Evolutionary conservation across 2,888 invertebrate genomes (phyloP).

Genomic region (Epiblema foenella): DNA sequence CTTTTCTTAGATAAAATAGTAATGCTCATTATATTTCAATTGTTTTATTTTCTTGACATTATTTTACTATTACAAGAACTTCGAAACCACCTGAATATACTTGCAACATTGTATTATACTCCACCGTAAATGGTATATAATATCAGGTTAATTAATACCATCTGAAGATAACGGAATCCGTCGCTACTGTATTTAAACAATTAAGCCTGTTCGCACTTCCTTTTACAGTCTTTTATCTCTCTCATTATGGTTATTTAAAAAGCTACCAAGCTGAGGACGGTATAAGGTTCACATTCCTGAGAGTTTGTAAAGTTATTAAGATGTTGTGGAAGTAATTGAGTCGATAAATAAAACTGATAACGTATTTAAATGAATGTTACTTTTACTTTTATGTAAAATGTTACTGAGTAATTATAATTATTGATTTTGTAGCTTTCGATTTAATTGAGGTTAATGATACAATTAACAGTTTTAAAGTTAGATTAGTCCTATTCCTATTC

Average conservation of each 20-base stretch:
- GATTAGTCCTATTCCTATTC: no score
- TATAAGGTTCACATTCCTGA: not conserved
- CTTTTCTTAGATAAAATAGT: no score
- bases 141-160: conserved; percentile 30
- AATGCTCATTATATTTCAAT: no score
- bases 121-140: conserved; percentile 3
- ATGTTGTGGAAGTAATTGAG: not conserved
- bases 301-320: not conserved
- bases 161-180: conserved; percentile 17
- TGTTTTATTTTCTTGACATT: no score
- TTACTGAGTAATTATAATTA: conserved; percentile 1
- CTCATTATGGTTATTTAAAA: not conserved
- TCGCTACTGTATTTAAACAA: conserved; percentile 7
- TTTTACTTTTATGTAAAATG: conserved; percentile 20
- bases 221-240: not conserved
- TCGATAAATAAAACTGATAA: conserved; percentile 4
- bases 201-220: conserved; percentile 5
- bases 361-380: conserved; percentile 17
- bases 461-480: not conserved
- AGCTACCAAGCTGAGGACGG: not conserved
- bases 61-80: no score
- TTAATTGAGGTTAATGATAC: not conserved
- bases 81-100: not conserved
- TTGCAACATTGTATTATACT: conserved; percentile 7
- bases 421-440: not conserved